Evolutionary conservation across 2,888 invertebrate genomes (phyloP), one percentile per base, ranked within the genome.

Genomic region (Dryocosmus kuriphilus): DNA sequence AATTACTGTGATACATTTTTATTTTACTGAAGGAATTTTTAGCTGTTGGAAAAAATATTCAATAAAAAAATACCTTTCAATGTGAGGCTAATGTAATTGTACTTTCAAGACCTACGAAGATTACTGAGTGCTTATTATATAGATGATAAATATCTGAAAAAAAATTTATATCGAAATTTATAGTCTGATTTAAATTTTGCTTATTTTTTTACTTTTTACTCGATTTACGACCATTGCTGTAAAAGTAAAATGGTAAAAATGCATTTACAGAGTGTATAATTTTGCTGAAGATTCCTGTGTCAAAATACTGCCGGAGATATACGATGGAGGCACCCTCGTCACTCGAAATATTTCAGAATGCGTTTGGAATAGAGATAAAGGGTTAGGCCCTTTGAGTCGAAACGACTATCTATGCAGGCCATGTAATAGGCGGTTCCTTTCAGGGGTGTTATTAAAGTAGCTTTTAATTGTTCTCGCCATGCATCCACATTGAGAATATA

Each of bases 251-350:
- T 51, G 60, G 67, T 22, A 74, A 78, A 79, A 80, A 77, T 80
- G 77, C 77, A 76, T 75, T 80, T 81, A 77, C 65, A 80, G 77
- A 83, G 73, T 85, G 80, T 90, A 86, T 90, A 91, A 91, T 91
- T 90, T 91, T 81, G 88, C 85, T 87, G 86, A 86, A 87, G 85
- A 87, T 87, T 86, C 89, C 85, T 85, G 88, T 89, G 89, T 89
- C 88, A 88, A 89, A 89, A 90, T 86, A 84, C 83, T 83, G 80
- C 81, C 81, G 85, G 86, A 86, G 88, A 89, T 89, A 89, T 89
- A 88, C 87, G 89, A 88, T 85, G 80, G 80, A 80, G 86, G 83
- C 86, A 88, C 88, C 88, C 88, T 88, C 88, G 88, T 88, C 88
- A 88, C 86, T 85, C 80, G 82, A 86, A 87, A 85, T 38, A 74